Conservation (phyloP, 1,140 invertebrate genomes). For the Procambarus virginalis region DNA sequence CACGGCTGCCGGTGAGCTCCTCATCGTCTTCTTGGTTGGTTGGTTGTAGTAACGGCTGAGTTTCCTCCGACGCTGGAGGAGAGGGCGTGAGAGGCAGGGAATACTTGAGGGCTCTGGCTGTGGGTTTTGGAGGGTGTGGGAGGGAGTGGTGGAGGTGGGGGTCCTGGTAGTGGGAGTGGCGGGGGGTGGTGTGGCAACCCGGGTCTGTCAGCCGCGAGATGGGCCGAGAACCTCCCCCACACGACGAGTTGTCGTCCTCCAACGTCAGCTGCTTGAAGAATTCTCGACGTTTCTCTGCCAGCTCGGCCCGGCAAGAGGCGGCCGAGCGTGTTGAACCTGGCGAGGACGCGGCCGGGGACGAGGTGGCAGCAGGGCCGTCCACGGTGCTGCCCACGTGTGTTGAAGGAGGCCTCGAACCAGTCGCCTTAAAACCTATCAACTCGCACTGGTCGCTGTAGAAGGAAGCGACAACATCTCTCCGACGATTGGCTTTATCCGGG, state of each 20-base stretch:
- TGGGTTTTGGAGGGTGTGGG: background rate
- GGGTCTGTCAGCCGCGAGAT: constrained; percentile 20
- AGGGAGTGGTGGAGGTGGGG: constrained; percentile 19
- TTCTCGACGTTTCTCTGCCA: constrained; percentile 52
- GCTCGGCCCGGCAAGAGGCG: constrained; percentile 43
- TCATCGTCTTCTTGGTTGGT: background rate
- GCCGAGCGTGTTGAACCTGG: constrained; percentile 4
- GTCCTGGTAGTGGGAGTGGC: constrained; percentile 30
- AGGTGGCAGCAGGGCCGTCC: constrained; percentile 7
- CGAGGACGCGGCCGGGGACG: constrained; percentile 15
- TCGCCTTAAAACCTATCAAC: constrained; percentile 56
- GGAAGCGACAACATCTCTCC: constrained; percentile 58
- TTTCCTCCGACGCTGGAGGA: background rate
- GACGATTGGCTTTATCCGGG: constrained; percentile 48
- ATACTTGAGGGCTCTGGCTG: background rate
- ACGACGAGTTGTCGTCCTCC: background rate
- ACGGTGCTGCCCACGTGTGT: background rate
- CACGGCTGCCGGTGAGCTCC: background rate
- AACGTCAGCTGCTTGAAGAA: constrained; percentile 56
- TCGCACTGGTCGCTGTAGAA: constrained; percentile 60
- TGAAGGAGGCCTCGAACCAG: constrained; percentile 59
- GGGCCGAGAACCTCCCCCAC: constrained; percentile 6
- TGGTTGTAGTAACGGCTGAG: background rate
- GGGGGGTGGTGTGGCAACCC: constrained; percentile 25
- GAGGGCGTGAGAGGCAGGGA: background rate